Evolutionary conservation across 2,113 vertebrate species (phyloP).

Genomic region (Protobothrops mucrosquamatus): DNA sequence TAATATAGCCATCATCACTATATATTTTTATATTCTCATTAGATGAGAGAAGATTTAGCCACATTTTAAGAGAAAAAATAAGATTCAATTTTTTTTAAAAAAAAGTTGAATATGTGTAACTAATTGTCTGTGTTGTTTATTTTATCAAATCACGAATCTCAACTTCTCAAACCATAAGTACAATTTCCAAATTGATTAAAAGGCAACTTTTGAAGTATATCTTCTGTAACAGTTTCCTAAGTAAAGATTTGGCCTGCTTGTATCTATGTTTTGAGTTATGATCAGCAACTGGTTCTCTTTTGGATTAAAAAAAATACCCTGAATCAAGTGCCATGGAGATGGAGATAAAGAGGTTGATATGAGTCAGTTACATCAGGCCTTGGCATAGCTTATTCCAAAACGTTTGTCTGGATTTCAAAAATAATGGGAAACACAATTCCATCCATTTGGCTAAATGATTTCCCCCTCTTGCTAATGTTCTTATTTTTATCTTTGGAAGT

Average conservation of each 20-base stretch:
- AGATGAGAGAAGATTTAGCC: background rate
- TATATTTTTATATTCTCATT: constrained; percentile 31
- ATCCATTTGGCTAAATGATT: constrained; percentile 23
- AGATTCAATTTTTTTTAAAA: constrained; percentile 8
- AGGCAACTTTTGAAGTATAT: constrained; percentile 6
- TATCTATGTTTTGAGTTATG: constrained; percentile 30
- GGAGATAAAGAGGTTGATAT: background rate
- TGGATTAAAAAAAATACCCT: background rate
- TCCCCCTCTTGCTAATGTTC: background rate
- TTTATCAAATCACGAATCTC: background rate
- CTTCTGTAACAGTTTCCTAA: constrained; percentile 22
- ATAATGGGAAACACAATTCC: background rate
- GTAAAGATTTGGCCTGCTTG: constrained; percentile 7
- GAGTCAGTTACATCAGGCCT: background rate
- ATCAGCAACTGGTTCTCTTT: constrained; percentile 33
- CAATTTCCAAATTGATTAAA: constrained; percentile 28
- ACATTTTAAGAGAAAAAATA: background rate
- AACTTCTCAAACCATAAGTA: constrained; percentile 12
- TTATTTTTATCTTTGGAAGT: constrained; percentile 16
- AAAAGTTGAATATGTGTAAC: constrained; percentile 9
- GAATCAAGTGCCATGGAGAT: background rate
- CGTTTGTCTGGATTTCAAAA: constrained; percentile 28
- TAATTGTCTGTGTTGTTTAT: constrained; percentile 24
- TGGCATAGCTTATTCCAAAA: constrained; percentile 6
- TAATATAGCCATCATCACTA: background rate